Base-by-base conservation (phyloP, 2,888 invertebrate genomes). In the Marasmarcha lunaedactyla region DNA sequence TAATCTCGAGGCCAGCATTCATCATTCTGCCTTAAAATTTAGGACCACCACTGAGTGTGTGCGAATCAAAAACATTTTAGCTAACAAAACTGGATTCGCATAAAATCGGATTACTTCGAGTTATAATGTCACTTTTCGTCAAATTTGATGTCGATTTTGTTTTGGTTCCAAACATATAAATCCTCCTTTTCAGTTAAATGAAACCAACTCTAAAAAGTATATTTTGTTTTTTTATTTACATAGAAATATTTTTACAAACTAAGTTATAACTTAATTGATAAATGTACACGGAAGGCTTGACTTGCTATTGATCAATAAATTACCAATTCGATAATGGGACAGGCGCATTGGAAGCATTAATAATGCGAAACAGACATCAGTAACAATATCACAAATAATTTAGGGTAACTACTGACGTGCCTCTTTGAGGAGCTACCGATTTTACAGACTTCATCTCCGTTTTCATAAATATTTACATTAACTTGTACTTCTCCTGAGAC, bases 331-430 rank as follows among this genome's bases (percentile, higher is more conserved):
- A 12, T 13, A 33, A 12, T 33, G n/a, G 33, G 10, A 12, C 33
- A 33, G 13, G 13, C 13, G 13, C 5, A 33, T 13, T n/a, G 11
- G 11, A 12, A 33, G 10, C 11, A 20, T 20, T 7, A 20, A 5
- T 20, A 3, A 5, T 20, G 20, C 20, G 20, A 20, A 20, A 20
- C 20, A 26, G 15, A 36, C 15, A 42, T 40, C 42, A 42, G 42
- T 40, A 40, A 33, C 35, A 42, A 72, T 81, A 81, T 79, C 79
- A 78, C 76, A 71, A 76, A 77, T 79, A 77, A 79, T 76, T 79
- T 79, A 79, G 70, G 73, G 72, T 72, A 76, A 77, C 76, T 72
- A 72, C 58, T 46, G 62, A 30, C 11, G 11, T 30, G n/a, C 4
- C n/a, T 30, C 30, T 30, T 30, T 30, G 11, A 10, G 10, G 30